These are phyloP conservation scores for Ellobius talpinus DNA, from an alignment of 2,113 vertebrate species.

Conservation along the genomic window DNA sequence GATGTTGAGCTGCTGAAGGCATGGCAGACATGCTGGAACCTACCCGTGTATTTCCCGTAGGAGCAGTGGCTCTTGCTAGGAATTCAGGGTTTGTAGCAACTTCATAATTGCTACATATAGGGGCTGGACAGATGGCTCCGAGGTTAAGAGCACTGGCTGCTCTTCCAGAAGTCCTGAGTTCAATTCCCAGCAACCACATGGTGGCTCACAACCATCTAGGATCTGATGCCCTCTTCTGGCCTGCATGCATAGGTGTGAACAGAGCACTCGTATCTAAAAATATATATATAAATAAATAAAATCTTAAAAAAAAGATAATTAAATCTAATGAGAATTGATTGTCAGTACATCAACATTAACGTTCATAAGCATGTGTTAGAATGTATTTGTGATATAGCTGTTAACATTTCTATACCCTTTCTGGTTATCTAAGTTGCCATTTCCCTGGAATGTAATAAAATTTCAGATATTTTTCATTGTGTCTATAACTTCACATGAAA, in stretches of 20 bases:
- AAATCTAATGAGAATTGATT: not conserved
- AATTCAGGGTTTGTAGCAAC: not conserved
- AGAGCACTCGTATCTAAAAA: too few species aligned
- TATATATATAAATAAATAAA: too few species aligned
- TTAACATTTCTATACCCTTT: not conserved
- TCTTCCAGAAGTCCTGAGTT: too few species aligned
- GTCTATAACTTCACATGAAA: not conserved
- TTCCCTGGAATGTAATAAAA: constrained; percentile 21
- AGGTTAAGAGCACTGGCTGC: too few species aligned
- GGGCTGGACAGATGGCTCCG: too few species aligned
- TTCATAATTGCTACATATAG: not conserved
- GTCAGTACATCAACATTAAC: not conserved
- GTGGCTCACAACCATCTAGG: too few species aligned
- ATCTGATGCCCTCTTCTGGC: too few species aligned
- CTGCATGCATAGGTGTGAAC: too few species aligned
- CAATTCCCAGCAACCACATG: too few species aligned
- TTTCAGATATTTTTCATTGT: not conserved
- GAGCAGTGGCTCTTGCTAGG: not conserved
- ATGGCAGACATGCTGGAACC: constrained; percentile 19
- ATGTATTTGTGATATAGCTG: not conserved
- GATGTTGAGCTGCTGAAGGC: constrained; percentile 23
- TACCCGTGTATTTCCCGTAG: not conserved
- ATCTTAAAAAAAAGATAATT: too few species aligned
- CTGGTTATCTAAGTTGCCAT: constrained; percentile 9
- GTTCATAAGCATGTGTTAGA: not conserved